phyloP scores from a whole-genome alignment of 2,113 vertebrate genomes.

The Chaetodon auriga region DNA sequence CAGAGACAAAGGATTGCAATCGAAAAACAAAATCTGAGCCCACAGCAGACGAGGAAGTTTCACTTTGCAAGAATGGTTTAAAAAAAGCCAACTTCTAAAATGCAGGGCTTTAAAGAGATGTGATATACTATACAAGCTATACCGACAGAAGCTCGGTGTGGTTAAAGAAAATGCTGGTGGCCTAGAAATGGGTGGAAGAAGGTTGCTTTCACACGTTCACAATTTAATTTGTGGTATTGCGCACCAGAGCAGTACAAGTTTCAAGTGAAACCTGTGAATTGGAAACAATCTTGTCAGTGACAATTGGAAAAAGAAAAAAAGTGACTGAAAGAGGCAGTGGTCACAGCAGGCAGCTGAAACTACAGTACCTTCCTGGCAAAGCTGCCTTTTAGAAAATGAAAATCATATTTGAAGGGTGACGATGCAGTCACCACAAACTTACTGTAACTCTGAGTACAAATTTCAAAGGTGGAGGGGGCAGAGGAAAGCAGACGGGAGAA shows the following conservation, averaged over 20 bases:
- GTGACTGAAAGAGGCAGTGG: conserved; percentile 56
- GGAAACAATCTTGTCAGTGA: conserved; percentile 62
- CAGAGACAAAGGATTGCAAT: conserved; percentile 62
- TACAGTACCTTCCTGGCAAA: conserved; percentile 73
- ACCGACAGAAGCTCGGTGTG: conserved; percentile 60
- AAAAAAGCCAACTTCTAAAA: conserved; percentile 42
- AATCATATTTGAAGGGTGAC: conserved; percentile 64
- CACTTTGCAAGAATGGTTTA: conserved; percentile 47
- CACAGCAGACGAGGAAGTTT: conserved; percentile 56
- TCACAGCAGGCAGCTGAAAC: conserved; percentile 58
- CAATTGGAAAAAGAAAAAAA: conserved; percentile 47
- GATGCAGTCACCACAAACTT: conserved; percentile 61
- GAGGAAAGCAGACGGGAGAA: conserved; percentile 51
- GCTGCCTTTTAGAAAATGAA: conserved; percentile 63
- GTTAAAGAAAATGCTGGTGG: conserved; percentile 68
- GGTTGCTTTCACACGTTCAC: conserved; percentile 65
- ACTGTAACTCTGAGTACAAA: conserved; percentile 71
- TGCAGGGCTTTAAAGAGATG: conserved; percentile 44
- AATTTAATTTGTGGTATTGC: conserved; percentile 57
- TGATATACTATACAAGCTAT: conserved; percentile 42
- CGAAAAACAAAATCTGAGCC: conserved; percentile 41
- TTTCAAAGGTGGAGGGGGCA: conserved; percentile 50
- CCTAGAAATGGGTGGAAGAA: conserved; percentile 74
- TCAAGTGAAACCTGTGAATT: conserved; percentile 45
- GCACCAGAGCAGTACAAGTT: conserved; percentile 32